A percentile compares a stretch with the other conserved stretches of the same genome.
These are phyloP conservation scores for Smittia sp. DNA, from an alignment of 2,888 invertebrate genomes.

Conservation along the genomic window DNA sequence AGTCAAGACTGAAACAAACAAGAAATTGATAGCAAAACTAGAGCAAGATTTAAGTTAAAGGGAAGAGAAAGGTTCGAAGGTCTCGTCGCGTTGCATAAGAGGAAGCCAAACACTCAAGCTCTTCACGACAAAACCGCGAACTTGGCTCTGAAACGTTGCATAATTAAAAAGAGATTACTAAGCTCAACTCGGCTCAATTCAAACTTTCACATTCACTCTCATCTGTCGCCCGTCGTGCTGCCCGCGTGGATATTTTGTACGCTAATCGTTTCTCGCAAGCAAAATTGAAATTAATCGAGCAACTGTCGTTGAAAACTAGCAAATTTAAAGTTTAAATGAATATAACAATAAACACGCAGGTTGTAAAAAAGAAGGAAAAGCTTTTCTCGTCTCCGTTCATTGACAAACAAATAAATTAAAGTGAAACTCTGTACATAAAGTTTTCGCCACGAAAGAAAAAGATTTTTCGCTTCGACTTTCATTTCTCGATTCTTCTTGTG, in stretches of 20 bases:
- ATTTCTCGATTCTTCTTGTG: background rate
- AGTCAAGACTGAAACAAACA: constrained; percentile 2
- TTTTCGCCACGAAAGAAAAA: background rate
- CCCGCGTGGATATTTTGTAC: background rate
- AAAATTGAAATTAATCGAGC: background rate
- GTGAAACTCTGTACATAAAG: background rate
- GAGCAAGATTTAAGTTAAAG: background rate
- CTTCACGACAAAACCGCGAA: too few species aligned
- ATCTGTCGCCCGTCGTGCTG: background rate
- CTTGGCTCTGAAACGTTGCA: too few species aligned
- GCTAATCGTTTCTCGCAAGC: background rate
- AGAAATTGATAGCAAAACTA: constrained; percentile 6
- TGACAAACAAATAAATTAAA: background rate
- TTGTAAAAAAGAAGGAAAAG: constrained; percentile 7
- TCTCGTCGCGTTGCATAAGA: too few species aligned
- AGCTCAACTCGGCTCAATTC: background rate
- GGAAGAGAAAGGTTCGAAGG: background rate
- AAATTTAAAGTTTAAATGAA: constrained; percentile 1
- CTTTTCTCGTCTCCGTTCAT: constrained; percentile 22
- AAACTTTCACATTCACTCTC: constrained; percentile 3
- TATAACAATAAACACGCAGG: constrained; percentile 11
- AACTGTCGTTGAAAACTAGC: background rate
- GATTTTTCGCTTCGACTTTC: background rate
- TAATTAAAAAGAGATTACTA: background rate
- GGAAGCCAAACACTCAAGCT: too few species aligned